Conservation (phyloP, 2,888 invertebrate genomes). For the Idaea straminata region DNA sequence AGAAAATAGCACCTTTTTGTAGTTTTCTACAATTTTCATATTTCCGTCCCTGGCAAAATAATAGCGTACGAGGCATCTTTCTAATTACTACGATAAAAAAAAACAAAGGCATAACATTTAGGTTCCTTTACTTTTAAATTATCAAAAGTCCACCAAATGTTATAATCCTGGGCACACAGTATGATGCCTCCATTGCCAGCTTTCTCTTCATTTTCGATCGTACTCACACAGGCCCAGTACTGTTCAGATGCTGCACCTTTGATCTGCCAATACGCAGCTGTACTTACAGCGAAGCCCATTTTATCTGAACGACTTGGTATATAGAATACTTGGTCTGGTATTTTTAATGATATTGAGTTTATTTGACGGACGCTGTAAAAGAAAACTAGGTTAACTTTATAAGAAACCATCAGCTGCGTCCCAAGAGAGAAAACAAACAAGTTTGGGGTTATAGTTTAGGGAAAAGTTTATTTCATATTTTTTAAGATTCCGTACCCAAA, state of each 20-base stretch:
- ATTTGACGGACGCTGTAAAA: conserved; percentile 54
- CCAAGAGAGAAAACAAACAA: too few species aligned
- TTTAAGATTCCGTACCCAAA: too few species aligned
- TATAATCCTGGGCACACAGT: conserved; percentile 44
- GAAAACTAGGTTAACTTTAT: neutral
- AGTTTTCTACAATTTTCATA: too few species aligned
- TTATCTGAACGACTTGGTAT: conserved; percentile 42
- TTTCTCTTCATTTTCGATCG: conserved; percentile 36
- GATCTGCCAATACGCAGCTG: conserved; percentile 50
- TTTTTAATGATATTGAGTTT: conserved; percentile 50
- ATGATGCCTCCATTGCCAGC: conserved; percentile 40
- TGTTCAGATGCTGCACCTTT: conserved; percentile 28
- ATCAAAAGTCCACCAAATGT: conserved; percentile 54
- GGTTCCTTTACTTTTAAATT: conserved; percentile 59
- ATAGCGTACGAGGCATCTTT: conserved; percentile 5
- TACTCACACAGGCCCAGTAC: conserved; percentile 53
- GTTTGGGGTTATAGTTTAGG: too few species aligned
- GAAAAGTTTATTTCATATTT: too few species aligned
- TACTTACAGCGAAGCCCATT: conserved; percentile 54
- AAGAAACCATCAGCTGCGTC: neutral
- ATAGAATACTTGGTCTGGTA: conserved; percentile 37
- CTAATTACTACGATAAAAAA: conserved; percentile 11
- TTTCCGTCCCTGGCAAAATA: too few species aligned
- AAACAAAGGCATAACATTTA: conserved; percentile 31
- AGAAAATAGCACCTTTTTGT: too few species aligned